These are phyloP conservation scores for Orthosia gracilis DNA, from an alignment of 2,888 invertebrate species.

Conservation along the genomic window DNA sequence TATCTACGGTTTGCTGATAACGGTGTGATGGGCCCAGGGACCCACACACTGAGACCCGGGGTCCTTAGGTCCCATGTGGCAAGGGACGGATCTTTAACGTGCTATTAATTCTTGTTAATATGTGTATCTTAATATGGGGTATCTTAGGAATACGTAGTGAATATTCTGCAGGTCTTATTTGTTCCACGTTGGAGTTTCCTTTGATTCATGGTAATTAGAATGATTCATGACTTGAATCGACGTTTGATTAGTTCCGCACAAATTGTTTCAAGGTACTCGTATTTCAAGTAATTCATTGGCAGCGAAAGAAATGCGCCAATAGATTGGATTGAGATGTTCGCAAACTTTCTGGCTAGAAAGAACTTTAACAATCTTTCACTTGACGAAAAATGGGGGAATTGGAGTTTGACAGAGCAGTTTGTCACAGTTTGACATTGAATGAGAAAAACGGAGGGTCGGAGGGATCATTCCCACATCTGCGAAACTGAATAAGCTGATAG, in stretches of 20 bases:
- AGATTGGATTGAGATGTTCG: background rate
- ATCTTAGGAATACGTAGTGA: background rate
- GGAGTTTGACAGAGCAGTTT: slow-evolving; percentile 41
- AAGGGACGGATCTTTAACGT: background rate
- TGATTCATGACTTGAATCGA: slow-evolving; percentile 4
- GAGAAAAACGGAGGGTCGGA: slow-evolving; percentile 45
- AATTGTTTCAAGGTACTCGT: slow-evolving; percentile 13
- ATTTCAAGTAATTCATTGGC: slow-evolving; percentile 8
- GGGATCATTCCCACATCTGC: slow-evolving; percentile 15
- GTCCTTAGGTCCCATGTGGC: slow-evolving; percentile 2
- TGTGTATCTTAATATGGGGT: slow-evolving; percentile 11
- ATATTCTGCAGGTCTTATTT: background rate
- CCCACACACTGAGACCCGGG: background rate
- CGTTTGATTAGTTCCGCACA: background rate
- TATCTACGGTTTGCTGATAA: slow-evolving; percentile 19
- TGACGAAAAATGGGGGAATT: slow-evolving; percentile 29
- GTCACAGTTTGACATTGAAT: slow-evolving; percentile 42
- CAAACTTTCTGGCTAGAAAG: slow-evolving; percentile 6
- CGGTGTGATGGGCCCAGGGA: background rate
- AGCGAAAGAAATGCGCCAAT: background rate
- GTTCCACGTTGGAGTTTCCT: background rate
- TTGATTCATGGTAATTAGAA: background rate
- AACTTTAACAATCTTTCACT: slow-evolving; percentile 50
- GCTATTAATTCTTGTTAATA: slow-evolving; percentile 32
- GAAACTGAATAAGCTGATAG: background rate